A percentile compares a stretch with the other conserved stretches of the same genome.
Evolutionary conservation across 2,113 vertebrate genomes (phyloP).

Genomic region (Trogon melanurus): DNA sequence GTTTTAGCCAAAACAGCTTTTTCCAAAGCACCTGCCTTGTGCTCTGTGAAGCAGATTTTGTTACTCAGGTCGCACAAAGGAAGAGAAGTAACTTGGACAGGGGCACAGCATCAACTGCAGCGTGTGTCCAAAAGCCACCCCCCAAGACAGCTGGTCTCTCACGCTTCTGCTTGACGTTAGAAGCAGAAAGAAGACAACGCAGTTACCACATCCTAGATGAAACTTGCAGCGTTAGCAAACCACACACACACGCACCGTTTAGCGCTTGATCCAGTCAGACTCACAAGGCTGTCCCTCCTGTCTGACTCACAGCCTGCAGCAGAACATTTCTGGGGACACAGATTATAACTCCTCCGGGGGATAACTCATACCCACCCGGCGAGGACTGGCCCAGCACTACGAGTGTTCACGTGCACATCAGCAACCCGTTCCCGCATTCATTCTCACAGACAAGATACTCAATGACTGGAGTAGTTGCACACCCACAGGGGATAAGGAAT

Average conservation of each 20-base stretch:
- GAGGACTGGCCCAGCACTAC: neutral
- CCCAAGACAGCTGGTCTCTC: neutral
- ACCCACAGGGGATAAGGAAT: neutral
- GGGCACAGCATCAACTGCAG: neutral
- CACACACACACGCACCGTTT: neutral
- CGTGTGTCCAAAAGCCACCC: neutral
- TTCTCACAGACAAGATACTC: neutral
- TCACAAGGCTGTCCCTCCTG: neutral
- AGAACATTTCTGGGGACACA: neutral
- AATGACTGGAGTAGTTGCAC: neutral
- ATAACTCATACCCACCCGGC: neutral
- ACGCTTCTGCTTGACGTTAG: accelerated
- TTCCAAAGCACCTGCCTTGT: neutral
- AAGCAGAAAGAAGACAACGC: neutral
- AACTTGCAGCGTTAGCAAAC: neutral
- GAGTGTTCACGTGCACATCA: neutral
- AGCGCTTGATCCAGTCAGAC: neutral
- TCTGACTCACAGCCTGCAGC: neutral
- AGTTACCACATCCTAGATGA: neutral
- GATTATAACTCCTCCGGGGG: neutral
- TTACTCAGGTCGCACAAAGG: neutral
- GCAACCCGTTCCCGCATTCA: neutral
- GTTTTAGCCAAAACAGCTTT: neutral
- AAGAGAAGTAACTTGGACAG: neutral
- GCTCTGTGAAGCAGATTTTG: neutral